A percentile compares a stretch with the other conserved stretches of the same genome.
These are phyloP conservation scores for Berghia stephanieae DNA, from an alignment of 1,140 invertebrate species.

Conservation along the genomic window DNA sequence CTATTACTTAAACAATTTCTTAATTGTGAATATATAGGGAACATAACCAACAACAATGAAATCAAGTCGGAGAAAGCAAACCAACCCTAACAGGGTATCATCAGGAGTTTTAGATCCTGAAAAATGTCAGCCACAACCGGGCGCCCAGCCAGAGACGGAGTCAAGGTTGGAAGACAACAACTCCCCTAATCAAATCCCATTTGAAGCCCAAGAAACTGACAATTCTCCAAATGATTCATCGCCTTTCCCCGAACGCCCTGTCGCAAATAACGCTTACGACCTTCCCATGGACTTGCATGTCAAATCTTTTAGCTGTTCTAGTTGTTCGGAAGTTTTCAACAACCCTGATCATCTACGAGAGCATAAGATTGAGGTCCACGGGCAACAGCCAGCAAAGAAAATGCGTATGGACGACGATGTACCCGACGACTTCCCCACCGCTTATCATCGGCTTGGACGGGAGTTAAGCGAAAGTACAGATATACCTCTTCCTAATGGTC, in stretches of 20 bases:
- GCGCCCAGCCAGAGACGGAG: not conserved
- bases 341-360: conserved; percentile 28
- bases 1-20: too few relatives aligned
- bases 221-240: conserved; percentile 30
- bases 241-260: not conserved
- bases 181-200: too few relatives aligned
- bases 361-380: conserved; percentile 4
- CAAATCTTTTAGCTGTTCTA: conserved; percentile 30
- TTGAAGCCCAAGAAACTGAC: too few relatives aligned
- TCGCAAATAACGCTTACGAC: conserved; percentile 35
- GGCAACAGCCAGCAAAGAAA: conserved; percentile 26
- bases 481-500: conserved; percentile 81
- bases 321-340: conserved; percentile 42
- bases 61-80: conserved; percentile 63
- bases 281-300: conserved; percentile 40
- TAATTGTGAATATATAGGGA: too few relatives aligned
- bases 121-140: not conserved
- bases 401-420: conserved; percentile 27
- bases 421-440: conserved; percentile 56
- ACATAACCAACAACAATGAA: too few relatives aligned
- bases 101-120: conserved; percentile 32
- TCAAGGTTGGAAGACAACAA: too few relatives aligned
- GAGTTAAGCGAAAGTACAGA: conserved; percentile 54
- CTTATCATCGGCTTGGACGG: conserved; percentile 62
- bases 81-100: conserved; percentile 64